Evolutionary conservation across 2,888 invertebrate species (phyloP), one percentile per base, ranked within the genome.

Genomic region (Lepidochrysops patricia): DNA sequence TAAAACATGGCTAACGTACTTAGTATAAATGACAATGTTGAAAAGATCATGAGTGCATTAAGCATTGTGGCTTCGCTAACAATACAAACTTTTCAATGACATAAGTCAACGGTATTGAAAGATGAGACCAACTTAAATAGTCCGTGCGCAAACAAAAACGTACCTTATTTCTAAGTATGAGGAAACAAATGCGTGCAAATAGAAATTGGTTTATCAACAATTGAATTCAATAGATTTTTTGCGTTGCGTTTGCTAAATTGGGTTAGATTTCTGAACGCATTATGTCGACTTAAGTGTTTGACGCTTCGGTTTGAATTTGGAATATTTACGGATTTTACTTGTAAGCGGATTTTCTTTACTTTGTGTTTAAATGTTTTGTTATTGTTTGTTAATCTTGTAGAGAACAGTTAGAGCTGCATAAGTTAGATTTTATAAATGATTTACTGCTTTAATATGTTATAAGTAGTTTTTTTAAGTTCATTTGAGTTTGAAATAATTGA

Each of bases 41-140:
- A 84, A 85, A 85, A 77, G 82, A 82, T 82, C 83, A 84, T 82
- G 86, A 87, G 84, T 84, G 71, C 79, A 87, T 87, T 87, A 87
- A 84, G 80, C 72, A 74, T 87, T 87, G 85, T 87, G 72, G 64
- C 60, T 58, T 60, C 15, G 57, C 56, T 64, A 65, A 86, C 84
- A 86, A 85, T 76, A 68, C 68, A 67, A 71, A 69, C 72, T 67
- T 68, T 75, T 72, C 79, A 75, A 76, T 77, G 75, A 74, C 74
- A 76, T 68, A 77, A 79, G 82, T 85, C 84, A 84, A 77, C 79
- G 78, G 70, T 72, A 73, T 68, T 71, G 63, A 73, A 75, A 73
- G 70, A 68, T 60, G 60, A 62, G 4, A 62, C 62, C 34, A 64
- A 34, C 12, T 64, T 67, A 60, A 19, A 12, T 13, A 29, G n/a